Percentiles rank a stretch among this genome's conserved stretches.
Evolutionary conservation across 2,797 vertebrate genomes (phyloP).

Genomic region (Enteromius thamalakanensis): DNA sequence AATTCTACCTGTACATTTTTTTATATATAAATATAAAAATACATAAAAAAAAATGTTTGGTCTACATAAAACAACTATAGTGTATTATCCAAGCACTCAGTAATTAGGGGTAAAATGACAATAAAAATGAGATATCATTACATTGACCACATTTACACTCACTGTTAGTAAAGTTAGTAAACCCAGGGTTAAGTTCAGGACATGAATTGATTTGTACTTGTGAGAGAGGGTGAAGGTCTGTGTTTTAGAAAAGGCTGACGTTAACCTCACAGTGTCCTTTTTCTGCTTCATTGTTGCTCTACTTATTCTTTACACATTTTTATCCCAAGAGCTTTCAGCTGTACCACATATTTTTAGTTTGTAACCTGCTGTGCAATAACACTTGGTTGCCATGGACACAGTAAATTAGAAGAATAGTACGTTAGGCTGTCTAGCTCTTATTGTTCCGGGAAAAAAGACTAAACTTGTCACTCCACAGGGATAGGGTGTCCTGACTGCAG

Average conservation of each 20-base stretch:
- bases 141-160: constrained; percentile 56
- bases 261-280: constrained; percentile 43
- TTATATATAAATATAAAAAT: not conserved
- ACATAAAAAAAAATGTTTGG: not conserved
- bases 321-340: constrained; percentile 60
- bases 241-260: constrained; percentile 33
- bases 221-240: constrained; percentile 15
- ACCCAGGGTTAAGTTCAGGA: constrained; percentile 41
- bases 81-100: not conserved
- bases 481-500: constrained; percentile 55
- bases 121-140: not conserved
- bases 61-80: not conserved
- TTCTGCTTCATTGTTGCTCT: constrained; percentile 44
- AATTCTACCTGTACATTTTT: not conserved
- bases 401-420: constrained; percentile 65
- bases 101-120: constrained; percentile 46
- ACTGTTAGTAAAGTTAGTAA: constrained; percentile 65
- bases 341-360: constrained; percentile 69
- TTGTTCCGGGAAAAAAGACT: constrained; percentile 61
- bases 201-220: constrained; percentile 46
- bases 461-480: constrained; percentile 51
- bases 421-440: constrained; percentile 62
- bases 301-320: constrained; percentile 59
- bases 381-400: constrained; percentile 76
- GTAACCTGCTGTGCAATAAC: constrained; percentile 64